Conservation (phyloP, 2,888 invertebrate genomes). For the Tachina grossa region DNA sequence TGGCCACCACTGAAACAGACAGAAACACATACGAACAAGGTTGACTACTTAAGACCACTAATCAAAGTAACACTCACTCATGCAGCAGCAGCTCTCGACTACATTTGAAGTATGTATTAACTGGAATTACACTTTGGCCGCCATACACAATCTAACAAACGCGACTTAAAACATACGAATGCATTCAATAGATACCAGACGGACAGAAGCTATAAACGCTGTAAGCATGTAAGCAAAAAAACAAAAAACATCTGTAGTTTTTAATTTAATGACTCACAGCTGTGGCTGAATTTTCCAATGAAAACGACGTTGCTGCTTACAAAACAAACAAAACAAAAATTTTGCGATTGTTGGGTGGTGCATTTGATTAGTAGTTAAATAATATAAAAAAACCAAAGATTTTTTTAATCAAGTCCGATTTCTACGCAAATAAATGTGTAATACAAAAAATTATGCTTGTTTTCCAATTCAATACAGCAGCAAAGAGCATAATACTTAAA, state of each 20-base stretch:
- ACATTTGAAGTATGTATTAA: slow-evolving; percentile 23
- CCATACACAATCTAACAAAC: slow-evolving; percentile 1
- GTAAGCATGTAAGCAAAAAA: slow-evolving; percentile 6
- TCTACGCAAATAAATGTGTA: no score
- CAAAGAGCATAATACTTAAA: no score
- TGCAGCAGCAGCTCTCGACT: slow-evolving; percentile 13
- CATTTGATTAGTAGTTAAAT: neutral
- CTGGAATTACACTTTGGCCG: slow-evolving; percentile 38
- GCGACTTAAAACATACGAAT: neutral
- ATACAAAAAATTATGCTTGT: no score
- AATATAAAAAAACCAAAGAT: no score
- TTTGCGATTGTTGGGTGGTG: slow-evolving; percentile 4
- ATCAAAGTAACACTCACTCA: slow-evolving; percentile 56
- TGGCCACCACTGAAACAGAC: neutral
- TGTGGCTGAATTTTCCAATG: slow-evolving; percentile 51
- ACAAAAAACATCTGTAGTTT: slow-evolving; percentile 31
- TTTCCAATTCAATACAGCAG: no score
- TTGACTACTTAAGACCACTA: slow-evolving; percentile 56
- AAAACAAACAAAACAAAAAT: slow-evolving; percentile 14
- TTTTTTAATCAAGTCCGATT: no score
- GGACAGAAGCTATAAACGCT: neutral
- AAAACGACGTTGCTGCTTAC: slow-evolving; percentile 20
- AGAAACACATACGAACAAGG: slow-evolving; percentile 43
- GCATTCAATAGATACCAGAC: neutral
- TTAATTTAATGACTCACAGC: slow-evolving; percentile 62